Evolutionary conservation across 2,113 vertebrate genomes (phyloP).

Genomic region (Condylura cristata): DNA sequence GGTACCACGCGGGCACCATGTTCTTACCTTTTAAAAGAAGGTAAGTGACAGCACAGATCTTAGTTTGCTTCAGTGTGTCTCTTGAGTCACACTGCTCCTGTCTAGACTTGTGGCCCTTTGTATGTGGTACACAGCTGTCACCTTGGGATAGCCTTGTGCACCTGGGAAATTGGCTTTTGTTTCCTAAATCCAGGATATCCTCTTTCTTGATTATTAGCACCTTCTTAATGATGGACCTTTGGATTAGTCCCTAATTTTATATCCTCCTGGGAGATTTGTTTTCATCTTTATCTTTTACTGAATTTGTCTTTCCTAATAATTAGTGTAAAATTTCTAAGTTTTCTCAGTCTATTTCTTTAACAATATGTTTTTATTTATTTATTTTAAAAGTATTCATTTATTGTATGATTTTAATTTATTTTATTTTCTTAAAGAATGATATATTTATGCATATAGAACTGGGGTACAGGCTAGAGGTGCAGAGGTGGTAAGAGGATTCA

Average conservation of each 20-base stretch:
- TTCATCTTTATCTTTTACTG: neutral
- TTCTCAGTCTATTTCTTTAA: neutral
- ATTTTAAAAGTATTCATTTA: no score
- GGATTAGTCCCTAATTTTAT: neutral
- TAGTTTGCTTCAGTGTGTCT: neutral
- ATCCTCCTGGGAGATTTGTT: no score
- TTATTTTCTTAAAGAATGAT: no score
- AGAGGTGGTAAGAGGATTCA: no score
- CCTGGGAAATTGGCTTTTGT: neutral
- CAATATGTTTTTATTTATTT: slow-evolving; percentile 34
- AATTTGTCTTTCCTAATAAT: neutral
- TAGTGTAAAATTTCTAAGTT: neutral
- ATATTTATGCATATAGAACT: no score
- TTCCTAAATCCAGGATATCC: neutral
- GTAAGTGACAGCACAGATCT: neutral
- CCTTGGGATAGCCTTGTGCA: neutral
- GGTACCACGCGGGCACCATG: neutral
- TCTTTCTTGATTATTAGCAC: neutral
- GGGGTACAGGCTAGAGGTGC: no score
- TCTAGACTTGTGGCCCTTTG: neutral
- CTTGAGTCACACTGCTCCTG: neutral
- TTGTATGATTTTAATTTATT: no score
- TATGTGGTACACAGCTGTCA: neutral
- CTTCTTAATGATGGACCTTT: neutral
- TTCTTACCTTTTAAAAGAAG: neutral